Base-by-base conservation (phyloP, 35 echinoderm and acorn worm species). In the Apostichopus californicus region DNA sequence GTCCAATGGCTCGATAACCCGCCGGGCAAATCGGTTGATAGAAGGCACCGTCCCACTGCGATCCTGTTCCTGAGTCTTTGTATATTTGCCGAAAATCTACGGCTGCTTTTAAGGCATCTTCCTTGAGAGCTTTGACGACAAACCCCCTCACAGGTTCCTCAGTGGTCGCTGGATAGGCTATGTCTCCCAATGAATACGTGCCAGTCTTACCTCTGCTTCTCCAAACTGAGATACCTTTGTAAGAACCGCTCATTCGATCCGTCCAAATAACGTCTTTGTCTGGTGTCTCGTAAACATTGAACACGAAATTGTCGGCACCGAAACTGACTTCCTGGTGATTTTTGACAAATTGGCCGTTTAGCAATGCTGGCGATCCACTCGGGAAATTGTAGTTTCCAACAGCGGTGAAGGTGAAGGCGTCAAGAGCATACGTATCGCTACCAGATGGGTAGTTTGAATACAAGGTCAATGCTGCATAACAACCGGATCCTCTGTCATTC, bases 181-280 rank as follows among this genome's bases (percentile, higher is more conserved):
- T 56, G 22, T 86, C 83, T 57, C 83, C 83, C 26, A 86, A 55
- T 5, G 83, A 86, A 55, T 86, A 86, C 6, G 83, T 86, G 57
- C 57, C 55, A 4, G 55, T 6, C 4, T 4, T 9, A 13, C 83
- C 83, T 20, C 55, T 55, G 23, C 83, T 86, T 14, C 83, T 56
- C 83, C 83, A 86, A 7, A 86, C 23, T 1, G 83, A 10, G 12
- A 86, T 55, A 86, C 57, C 83, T 12, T 13, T 12, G 15, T 15
- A 4, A 8, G 83, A 55, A 10, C 83, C 83, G 57, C 55, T 86
- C 15, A 46, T 55, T 22, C 83, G 83, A 15, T 86, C 83, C 1
- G 55, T 86, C 83, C 83, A 86, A 57, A 86, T 63, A 57, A 57
- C 83, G 54, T 86, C 83, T 55, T 20, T 18, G 14, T 56, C 83